phyloP scores from a whole-genome alignment of 2,113 vertebrate genomes.

The Agapornis roseicollis region DNA sequence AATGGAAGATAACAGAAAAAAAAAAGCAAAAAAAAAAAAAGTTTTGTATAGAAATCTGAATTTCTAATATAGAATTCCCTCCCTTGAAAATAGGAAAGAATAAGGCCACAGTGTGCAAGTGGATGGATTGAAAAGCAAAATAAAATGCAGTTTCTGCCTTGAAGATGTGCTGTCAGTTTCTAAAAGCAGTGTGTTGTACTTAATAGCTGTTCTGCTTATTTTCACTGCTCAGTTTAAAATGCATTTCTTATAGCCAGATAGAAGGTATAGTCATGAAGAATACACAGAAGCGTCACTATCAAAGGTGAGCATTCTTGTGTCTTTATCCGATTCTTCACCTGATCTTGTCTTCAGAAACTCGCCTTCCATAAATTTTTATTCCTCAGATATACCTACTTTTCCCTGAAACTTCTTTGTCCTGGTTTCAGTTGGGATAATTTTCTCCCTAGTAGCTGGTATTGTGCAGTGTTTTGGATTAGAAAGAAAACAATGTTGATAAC shows the following conservation, averaged over 20 bases:
- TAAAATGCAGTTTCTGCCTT: not conserved
- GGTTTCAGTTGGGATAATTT: not conserved
- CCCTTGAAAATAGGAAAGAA: not conserved
- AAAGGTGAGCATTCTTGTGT: not conserved
- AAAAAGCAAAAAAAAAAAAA: not conserved
- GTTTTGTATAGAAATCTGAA: not conserved
- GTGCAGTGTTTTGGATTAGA: not conserved
- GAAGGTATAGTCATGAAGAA: not conserved
- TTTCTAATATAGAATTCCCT: not conserved
- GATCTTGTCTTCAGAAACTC: not conserved
- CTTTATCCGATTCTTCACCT: not conserved
- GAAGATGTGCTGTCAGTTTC: not conserved
- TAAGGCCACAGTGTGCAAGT: accelerated
- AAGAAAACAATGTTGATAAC: not conserved
- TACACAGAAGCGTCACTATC: not conserved
- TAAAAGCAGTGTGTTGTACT: not conserved
- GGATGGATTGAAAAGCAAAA: not conserved
- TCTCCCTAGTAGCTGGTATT: not conserved
- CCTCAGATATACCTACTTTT: not conserved
- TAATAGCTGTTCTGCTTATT: not conserved
- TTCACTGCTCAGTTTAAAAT: not conserved
- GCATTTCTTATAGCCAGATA: not conserved
- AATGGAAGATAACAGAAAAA: not conserved
- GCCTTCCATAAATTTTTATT: not conserved
- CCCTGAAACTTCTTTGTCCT: not conserved